Evolutionary conservation across 1,140 invertebrate species (phyloP).

Genomic region (Tetramorium parvispinum): DNA sequence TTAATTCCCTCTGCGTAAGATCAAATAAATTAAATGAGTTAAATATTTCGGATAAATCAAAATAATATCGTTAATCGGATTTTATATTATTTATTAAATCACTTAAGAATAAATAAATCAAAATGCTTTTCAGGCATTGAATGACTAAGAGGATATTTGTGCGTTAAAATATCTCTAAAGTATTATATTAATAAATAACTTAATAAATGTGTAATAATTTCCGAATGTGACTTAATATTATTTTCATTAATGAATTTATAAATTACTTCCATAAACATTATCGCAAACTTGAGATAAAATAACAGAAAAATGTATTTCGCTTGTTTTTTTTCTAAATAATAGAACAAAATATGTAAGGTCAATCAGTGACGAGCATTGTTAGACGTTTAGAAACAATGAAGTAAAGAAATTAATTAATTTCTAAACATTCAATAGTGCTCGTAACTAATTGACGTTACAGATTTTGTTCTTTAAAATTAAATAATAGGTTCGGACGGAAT

Average conservation of each 20-base stretch:
- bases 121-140: neutral
- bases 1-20: neutral
- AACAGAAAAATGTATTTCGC: too few species aligned
- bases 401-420: too few species aligned
- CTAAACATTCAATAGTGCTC: too few species aligned
- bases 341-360: too few species aligned
- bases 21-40: neutral
- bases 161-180: neutral
- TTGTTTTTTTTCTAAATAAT: too few species aligned
- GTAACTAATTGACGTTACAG: too few species aligned
- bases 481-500: neutral
- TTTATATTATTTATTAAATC: neutral
- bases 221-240: neutral
- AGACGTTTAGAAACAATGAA: too few species aligned
- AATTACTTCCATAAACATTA: neutral
- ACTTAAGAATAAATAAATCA: neutral
- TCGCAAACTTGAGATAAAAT: neutral
- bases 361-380: too few species aligned
- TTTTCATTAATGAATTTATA: neutral
- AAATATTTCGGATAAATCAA: constrained; percentile 7
- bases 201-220: neutral
- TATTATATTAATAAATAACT: neutral
- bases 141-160: neutral
- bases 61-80: neutral
- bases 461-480: neutral